phyloP scores from a whole-genome alignment of 2,113 vertebrate genomes.

The Hoplias malabaricus region DNA sequence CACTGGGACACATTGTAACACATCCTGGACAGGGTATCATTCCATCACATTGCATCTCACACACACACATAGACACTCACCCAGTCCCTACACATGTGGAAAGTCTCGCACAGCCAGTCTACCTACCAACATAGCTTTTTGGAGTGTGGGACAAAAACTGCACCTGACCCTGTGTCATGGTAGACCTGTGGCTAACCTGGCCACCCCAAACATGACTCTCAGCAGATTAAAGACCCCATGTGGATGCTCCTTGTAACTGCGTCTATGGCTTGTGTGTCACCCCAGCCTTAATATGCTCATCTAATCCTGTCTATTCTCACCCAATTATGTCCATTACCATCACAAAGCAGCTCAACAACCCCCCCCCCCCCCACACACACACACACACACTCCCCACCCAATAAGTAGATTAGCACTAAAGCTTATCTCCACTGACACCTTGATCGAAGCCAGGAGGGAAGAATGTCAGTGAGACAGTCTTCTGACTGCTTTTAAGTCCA shows the following conservation, averaged over 20 bases:
- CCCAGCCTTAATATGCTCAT: neutral
- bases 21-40: too few species aligned
- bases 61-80: too few species aligned
- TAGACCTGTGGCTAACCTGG: too few species aligned
- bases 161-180: too few species aligned
- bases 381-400: too few species aligned
- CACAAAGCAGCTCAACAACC: neutral
- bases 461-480: neutral
- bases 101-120: too few species aligned
- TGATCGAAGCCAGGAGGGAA: neutral
- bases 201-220: slow-evolving; percentile 13
- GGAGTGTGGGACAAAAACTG: too few species aligned
- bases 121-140: too few species aligned
- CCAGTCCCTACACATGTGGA: too few species aligned
- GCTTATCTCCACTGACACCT: neutral
- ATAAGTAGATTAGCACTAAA: neutral
- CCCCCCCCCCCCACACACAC: too few species aligned
- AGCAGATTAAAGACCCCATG: slow-evolving; percentile 58
- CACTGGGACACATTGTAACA: too few species aligned
- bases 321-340: neutral
- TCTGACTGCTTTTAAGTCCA: neutral
- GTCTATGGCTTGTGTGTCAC: slow-evolving; percentile 17
- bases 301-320: neutral
- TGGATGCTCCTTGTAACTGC: slow-evolving; percentile 51
- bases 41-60: too few species aligned